Evolutionary conservation across 2,888 invertebrate genomes (phyloP), one percentile per base, ranked within the genome.

Genomic region (Drosophila neotestacea): DNA sequence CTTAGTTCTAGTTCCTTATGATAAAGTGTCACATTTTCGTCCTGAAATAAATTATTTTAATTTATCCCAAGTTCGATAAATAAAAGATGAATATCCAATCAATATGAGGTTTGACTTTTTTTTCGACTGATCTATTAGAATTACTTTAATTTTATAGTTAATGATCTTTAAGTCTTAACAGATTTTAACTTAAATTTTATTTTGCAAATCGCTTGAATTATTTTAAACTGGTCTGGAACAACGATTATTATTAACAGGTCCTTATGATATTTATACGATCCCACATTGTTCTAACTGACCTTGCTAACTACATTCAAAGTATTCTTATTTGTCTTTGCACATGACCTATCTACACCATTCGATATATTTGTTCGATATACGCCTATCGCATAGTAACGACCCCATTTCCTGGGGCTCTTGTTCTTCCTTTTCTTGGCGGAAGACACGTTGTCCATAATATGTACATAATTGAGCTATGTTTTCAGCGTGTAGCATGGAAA

Each of bases 321-420:
- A 16, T 62, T 50, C 22, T 10, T 32, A 34, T 9, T 42, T 41
- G 4, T 7, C 3, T 10, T 44, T 10, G 10, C 16, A 3, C 39
- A 2, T 28, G 66, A 47, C 39, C 42, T 46, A 30, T 30, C 6
- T 22, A 6, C 5, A n/a, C 6, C 7, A 13, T 27, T 10, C 7
- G 28, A 28, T 36, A 52, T 65, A 50, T 54, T 59, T 34, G 55
- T 65, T 70, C 59, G 50, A 76, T 62, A 78, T 32, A 36, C 7
- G n/a, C 13, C 50, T 56, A 39, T 48, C 30, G 38, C 73, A 39
- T 73, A 67, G 70, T 55, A 61, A 77, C 70, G 58, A 63, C 66
- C 59, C 22, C 10, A 63, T 63, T 77, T 48, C 6, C 4, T 34
- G 10, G 22, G 10, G 48, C 36, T 48, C 22, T 36, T 16, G 6